Percentiles rank a stretch among this genome's conserved stretches.
phyloP scores from a whole-genome alignment of 2,797 vertebrate genomes.

The Coregonus ussuriensis region DNA sequence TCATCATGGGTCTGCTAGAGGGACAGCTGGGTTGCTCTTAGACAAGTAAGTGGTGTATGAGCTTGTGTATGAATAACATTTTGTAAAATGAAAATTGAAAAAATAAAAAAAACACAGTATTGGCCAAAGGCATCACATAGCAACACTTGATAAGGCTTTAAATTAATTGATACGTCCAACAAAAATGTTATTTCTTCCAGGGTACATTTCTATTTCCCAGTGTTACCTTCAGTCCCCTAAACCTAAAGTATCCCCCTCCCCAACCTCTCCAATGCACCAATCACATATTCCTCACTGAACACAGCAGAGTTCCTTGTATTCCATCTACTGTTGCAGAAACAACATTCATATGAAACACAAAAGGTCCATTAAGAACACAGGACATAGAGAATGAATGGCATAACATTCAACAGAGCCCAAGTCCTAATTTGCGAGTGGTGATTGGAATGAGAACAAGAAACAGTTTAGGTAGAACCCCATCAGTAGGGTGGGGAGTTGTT shows the following conservation, averaged over 20 bases:
- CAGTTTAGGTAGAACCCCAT: background rate
- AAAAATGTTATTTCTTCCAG: background rate
- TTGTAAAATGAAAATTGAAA: slow-evolving; percentile 18
- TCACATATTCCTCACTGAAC: background rate
- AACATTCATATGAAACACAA: background rate
- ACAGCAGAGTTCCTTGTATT: background rate
- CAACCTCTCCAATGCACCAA: background rate
- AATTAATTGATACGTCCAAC: slow-evolving; percentile 21
- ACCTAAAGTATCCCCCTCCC: background rate
- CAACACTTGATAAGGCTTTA: slow-evolving; percentile 43
- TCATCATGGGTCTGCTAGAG: background rate
- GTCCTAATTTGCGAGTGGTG: slow-evolving; percentile 16
- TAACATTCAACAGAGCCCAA: slow-evolving; percentile 5
- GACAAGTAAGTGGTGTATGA: background rate
- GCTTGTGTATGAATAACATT: background rate
- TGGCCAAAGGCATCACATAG: slow-evolving; percentile 22
- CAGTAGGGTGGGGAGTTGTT: background rate
- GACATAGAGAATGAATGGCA: background rate
- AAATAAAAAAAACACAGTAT: slow-evolving; percentile 21
- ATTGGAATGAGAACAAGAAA: slow-evolving; percentile 15
- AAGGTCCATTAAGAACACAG: background rate
- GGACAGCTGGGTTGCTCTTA: background rate
- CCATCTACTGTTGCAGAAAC: background rate
- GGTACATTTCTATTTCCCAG: slow-evolving; percentile 23
- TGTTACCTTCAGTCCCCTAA: background rate